Conservation (phyloP, 2,113 vertebrate genomes). For the Orcinus orca region DNA sequence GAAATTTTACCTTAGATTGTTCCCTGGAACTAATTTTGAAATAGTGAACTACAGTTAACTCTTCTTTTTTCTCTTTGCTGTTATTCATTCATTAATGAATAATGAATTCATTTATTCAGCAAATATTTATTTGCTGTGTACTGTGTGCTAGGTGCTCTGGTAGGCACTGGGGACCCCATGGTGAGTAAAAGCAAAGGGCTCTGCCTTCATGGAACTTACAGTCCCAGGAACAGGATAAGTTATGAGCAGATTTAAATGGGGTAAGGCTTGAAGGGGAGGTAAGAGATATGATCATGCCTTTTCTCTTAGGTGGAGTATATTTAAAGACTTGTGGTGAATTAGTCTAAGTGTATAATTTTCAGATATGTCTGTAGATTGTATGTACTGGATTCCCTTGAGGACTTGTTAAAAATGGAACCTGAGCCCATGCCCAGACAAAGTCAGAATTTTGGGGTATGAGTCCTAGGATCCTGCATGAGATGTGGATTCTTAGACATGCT, state of each 20-base stretch:
- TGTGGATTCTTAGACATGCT: not conserved
- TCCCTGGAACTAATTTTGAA: constrained; percentile 45
- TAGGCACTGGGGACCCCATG: not conserved
- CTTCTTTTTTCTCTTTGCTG: constrained; percentile 24
- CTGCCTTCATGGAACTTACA: constrained; percentile 16
- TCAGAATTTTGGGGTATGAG: constrained; percentile 20
- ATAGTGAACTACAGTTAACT: not conserved
- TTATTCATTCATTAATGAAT: not conserved
- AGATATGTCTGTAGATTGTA: constrained; percentile 41
- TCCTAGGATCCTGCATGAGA: constrained; percentile 30
- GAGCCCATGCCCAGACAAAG: constrained; percentile 22
- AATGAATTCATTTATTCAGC: not conserved
- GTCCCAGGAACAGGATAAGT: constrained; percentile 7
- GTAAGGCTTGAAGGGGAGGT: not conserved
- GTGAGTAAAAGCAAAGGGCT: constrained; percentile 32
- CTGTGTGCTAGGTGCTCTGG: not conserved
- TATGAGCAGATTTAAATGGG: not conserved
- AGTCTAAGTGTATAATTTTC: constrained; percentile 50
- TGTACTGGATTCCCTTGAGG: constrained; percentile 39
- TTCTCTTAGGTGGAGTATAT: constrained; percentile 26
- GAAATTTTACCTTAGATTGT: constrained; percentile 16
- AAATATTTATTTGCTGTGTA: constrained; percentile 3
- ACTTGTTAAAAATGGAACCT: constrained; percentile 67
- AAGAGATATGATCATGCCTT: not conserved
- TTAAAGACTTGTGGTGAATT: constrained; percentile 36